Conservation (phyloP, 2,888 invertebrate genomes). For the Crioceris asparagi region DNA sequence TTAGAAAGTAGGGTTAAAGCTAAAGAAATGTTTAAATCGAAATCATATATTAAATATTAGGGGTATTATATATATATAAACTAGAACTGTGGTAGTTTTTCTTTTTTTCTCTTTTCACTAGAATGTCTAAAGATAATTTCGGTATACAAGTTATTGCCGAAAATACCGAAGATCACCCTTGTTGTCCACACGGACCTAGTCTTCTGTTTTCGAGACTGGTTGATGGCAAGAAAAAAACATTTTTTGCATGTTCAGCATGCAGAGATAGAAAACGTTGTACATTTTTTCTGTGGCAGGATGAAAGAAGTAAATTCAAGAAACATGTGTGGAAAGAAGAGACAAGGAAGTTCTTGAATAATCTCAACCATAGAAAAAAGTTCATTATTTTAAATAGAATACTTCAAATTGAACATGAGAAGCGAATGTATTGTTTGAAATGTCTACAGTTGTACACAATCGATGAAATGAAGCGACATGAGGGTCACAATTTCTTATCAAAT, state of each 20-base stretch:
- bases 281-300: slow-evolving; percentile 51
- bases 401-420: slow-evolving; percentile 33
- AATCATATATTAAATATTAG: too few species aligned
- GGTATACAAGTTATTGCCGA: slow-evolving; percentile 45
- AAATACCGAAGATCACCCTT: slow-evolving; percentile 52
- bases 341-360: slow-evolving; percentile 37
- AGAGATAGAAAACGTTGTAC: slow-evolving; percentile 68
- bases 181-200: slow-evolving; percentile 68
- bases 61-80: too few species aligned
- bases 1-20: too few species aligned
- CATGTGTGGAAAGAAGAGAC: slow-evolving; percentile 43
- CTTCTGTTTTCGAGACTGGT: slow-evolving; percentile 50
- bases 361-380: slow-evolving; percentile 46
- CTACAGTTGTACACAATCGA: slow-evolving; percentile 40
- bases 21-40: too few species aligned
- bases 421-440: slow-evolving; percentile 58
- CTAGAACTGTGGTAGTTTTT: too few species aligned
- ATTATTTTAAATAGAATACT: slow-evolving; percentile 43
- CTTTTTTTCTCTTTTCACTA: too few species aligned
- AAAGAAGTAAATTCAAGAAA: slow-evolving; percentile 29
- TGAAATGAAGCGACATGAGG: slow-evolving; percentile 40
- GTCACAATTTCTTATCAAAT: slow-evolving; percentile 44
- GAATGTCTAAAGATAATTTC: too few species aligned
- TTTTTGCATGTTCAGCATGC: slow-evolving; percentile 76
- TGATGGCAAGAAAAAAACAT: slow-evolving; percentile 41